Conservation (phyloP, 2,797 vertebrate species). For the Glyptemys insculpta region DNA sequence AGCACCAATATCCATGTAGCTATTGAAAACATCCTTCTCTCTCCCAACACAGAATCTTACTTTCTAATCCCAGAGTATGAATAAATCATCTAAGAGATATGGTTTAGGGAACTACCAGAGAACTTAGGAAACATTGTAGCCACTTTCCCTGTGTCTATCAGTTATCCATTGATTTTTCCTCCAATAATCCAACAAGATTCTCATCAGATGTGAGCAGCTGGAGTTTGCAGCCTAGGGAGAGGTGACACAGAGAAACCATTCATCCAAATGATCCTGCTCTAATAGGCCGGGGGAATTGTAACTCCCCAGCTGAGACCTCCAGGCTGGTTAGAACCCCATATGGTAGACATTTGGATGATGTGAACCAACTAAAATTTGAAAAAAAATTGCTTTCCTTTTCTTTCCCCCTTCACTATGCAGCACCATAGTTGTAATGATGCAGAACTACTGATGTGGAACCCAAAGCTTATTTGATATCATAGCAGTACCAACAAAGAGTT, state of each 20-base stretch:
- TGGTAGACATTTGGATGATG: conserved; percentile 29
- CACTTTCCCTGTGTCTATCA: background rate
- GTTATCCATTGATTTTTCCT: conserved; percentile 20
- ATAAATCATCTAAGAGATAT: conserved; percentile 31
- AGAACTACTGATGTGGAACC: background rate
- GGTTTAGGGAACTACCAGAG: conserved; percentile 14
- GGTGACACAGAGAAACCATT: conserved; percentile 63
- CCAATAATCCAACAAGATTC: conserved; percentile 2
- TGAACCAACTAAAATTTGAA: conserved; percentile 51
- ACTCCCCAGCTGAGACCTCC: background rate
- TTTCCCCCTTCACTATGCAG: background rate
- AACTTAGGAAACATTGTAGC: conserved; percentile 34
- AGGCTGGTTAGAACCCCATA: conserved; percentile 49
- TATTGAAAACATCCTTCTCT: background rate
- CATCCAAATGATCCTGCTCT: background rate
- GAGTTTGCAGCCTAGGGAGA: background rate
- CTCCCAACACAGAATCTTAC: background rate
- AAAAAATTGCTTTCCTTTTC: background rate
- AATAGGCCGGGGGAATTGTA: background rate
- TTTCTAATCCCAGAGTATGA: conserved; percentile 38
- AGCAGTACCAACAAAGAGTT: background rate
- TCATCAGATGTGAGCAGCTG: conserved; percentile 53
- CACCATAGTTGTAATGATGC: conserved; percentile 32
- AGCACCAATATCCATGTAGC: background rate
- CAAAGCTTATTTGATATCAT: background rate